phyloP scores from a whole-genome alignment of 2,113 vertebrate species.

The Nansenia antarctica region DNA sequence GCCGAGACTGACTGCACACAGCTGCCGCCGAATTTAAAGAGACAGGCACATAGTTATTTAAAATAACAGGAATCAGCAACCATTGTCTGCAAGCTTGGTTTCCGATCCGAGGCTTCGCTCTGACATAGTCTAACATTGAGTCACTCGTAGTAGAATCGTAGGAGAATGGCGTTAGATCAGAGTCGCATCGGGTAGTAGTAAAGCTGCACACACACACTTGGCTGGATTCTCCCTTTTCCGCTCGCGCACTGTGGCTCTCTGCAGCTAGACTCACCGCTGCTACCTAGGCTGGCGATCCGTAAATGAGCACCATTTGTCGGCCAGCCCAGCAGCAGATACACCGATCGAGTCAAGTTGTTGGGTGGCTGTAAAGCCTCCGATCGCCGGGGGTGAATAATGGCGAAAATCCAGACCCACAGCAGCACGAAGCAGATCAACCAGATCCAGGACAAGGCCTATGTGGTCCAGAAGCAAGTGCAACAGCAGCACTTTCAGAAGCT shows the following conservation, averaged over 20 bases:
- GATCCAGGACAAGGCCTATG: conserved; percentile 80
- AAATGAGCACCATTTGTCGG: conserved; percentile 67
- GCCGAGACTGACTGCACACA: conserved; percentile 68
- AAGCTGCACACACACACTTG: conserved; percentile 60
- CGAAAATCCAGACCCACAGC: conserved; percentile 82
- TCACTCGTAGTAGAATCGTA: conserved; percentile 7
- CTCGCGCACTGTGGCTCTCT: conserved; percentile 61
- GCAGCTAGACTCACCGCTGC: conserved; percentile 53
- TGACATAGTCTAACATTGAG: conserved; percentile 6
- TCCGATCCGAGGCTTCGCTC: conserved; percentile 31
- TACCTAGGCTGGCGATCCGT: conserved; percentile 71
- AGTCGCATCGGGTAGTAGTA: conserved; percentile 63
- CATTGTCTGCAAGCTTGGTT: conserved; percentile 66
- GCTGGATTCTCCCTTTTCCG: conserved; percentile 53
- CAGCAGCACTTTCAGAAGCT: conserved; percentile 86
- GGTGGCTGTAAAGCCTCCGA: conserved; percentile 61
- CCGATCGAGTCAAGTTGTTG: conserved; percentile 68
- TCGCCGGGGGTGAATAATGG: conserved; percentile 80
- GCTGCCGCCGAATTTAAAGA: conserved; percentile 86
- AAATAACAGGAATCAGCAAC: conserved; percentile 71
- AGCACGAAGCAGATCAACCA: conserved; percentile 80
- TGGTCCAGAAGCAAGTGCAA: conserved; percentile 81
- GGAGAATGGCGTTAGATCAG: conserved; percentile 53
- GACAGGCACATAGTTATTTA: conserved; percentile 76
- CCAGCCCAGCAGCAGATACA: conserved; percentile 67